A percentile compares a stretch with the other conserved stretches of the same genome.
phyloP scores from a whole-genome alignment of 2,797 vertebrate species.

The Periophthalmus magnuspinnatus region DNA sequence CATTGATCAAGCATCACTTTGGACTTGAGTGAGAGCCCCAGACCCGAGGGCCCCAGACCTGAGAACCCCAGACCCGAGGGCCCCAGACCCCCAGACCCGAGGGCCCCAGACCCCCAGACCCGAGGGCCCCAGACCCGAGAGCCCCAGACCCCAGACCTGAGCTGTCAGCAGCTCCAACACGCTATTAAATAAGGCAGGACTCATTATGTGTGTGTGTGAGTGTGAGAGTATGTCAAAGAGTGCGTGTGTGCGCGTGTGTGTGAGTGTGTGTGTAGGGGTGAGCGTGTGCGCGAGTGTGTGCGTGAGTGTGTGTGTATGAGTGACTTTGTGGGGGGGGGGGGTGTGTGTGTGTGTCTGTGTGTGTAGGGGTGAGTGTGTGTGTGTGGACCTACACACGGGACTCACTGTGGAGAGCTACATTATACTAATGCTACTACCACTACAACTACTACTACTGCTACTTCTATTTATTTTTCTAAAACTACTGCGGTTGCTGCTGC shows the following conservation, averaged over 20 bases:
- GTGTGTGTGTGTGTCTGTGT: not conserved
- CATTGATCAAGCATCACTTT: constrained; percentile 52
- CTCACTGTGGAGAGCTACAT: not conserved
- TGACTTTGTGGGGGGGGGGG: too few relatives aligned
- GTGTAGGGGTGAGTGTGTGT: constrained; percentile 7
- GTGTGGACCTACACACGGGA: constrained; percentile 15
- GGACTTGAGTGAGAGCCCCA: constrained; percentile 31
- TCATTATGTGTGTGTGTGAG: constrained; percentile 18
- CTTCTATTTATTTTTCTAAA: too few relatives aligned
- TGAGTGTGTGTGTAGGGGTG: not conserved
- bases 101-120: constrained; percentile 43
- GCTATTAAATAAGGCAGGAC: constrained; percentile 59
- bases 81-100: constrained; percentile 41
- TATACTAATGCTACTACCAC: not conserved
- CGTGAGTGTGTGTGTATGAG: constrained; percentile 9
- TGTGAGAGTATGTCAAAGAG: too few relatives aligned
- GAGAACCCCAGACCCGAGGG: constrained; percentile 41
- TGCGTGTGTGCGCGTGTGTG: constrained; percentile 12
- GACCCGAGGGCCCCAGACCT: constrained; percentile 45
- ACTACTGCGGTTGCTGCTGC: too few relatives aligned
- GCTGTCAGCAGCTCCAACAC: constrained; percentile 65
- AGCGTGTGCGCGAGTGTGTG: constrained; percentile 16
- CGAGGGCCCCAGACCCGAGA: constrained; percentile 42
- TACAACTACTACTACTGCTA: not conserved
- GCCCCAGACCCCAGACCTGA: too few relatives aligned